phyloP scores from a whole-genome alignment of 2,113 vertebrate species.

The Acinonyx jubatus region DNA sequence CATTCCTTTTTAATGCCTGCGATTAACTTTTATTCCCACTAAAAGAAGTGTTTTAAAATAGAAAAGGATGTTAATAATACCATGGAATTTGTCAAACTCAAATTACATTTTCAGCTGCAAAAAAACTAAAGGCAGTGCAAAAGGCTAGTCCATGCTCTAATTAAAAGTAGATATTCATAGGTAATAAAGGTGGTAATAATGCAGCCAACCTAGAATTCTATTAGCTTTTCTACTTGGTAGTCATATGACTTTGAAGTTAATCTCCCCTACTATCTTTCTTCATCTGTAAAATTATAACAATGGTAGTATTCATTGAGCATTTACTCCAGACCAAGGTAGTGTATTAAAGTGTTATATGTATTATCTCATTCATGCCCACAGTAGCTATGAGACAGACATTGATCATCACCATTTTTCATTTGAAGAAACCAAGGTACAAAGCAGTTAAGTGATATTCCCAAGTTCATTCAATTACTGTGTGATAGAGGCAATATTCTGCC shows the following conservation, averaged over 20 bases:
- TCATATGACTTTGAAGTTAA: not conserved
- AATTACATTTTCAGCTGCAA: slow-evolving; percentile 12
- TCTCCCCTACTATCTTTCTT: slow-evolving; percentile 15
- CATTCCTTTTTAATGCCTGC: not conserved
- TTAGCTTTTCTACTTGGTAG: slow-evolving; percentile 34
- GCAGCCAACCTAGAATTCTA: slow-evolving; percentile 47
- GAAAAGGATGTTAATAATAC: not conserved
- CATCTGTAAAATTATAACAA: not conserved
- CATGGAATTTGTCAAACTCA: slow-evolving; percentile 31
- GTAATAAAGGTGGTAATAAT: not conserved
- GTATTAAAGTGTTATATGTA: not conserved
- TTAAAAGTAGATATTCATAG: slow-evolving; percentile 25
- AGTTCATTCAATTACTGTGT: not conserved
- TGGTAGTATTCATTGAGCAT: not conserved
- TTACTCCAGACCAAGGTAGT: not conserved
- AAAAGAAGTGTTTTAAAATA: slow-evolving; percentile 11
- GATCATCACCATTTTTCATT: not conserved
- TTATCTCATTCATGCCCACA: slow-evolving; percentile 6
- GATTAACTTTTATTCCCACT: not conserved
- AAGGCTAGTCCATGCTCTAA: not conserved
- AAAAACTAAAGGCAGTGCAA: slow-evolving; percentile 34
- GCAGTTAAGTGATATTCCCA: not conserved
- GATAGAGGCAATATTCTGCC: not conserved
- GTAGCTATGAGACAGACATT: not conserved
- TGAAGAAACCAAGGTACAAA: not conserved